Evolutionary conservation across 2,888 invertebrate species (phyloP).

Genomic region (Eilema griseolum): DNA sequence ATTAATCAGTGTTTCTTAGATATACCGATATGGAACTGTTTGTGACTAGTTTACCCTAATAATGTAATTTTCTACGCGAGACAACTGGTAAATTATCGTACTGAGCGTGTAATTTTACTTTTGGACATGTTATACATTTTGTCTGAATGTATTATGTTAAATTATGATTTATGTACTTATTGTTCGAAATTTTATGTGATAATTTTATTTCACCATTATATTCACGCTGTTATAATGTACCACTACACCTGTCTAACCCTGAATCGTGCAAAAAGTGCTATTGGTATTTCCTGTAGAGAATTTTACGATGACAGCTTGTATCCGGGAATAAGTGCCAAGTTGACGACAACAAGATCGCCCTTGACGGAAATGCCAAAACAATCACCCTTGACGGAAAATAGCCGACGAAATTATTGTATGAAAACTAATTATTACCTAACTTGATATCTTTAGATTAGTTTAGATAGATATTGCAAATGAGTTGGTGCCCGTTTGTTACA

Average conservation of each 20-base stretch:
- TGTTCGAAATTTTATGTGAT: not conserved
- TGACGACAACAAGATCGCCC: not conserved
- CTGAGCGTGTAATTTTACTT: constrained; percentile 10
- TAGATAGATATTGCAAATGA: too few relatives aligned
- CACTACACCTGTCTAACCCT: not conserved
- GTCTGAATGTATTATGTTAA: not conserved
- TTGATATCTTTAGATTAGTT: too few relatives aligned
- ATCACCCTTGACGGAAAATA: not conserved
- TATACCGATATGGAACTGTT: constrained; percentile 52
- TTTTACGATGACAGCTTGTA: not conserved
- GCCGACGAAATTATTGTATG: not conserved
- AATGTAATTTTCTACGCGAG: constrained; percentile 35
- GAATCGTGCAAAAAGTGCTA: not conserved
- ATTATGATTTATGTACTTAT: constrained; percentile 3
- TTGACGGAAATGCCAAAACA: too few relatives aligned
- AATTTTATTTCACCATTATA: not conserved
- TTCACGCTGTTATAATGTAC: not conserved
- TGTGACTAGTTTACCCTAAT: constrained; percentile 38
- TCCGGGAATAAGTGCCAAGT: not conserved
- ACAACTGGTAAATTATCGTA: constrained; percentile 31
- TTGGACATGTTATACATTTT: constrained; percentile 6
- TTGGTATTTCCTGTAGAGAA: not conserved
- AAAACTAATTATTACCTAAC: too few relatives aligned
- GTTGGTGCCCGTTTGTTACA: too few relatives aligned
- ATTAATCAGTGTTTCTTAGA: constrained; percentile 54